A percentile compares a stretch with the other conserved stretches of the same genome.
These are phyloP conservation scores for Halcyon senegalensis DNA, from an alignment of 2,113 vertebrate species.

Conservation along the genomic window DNA sequence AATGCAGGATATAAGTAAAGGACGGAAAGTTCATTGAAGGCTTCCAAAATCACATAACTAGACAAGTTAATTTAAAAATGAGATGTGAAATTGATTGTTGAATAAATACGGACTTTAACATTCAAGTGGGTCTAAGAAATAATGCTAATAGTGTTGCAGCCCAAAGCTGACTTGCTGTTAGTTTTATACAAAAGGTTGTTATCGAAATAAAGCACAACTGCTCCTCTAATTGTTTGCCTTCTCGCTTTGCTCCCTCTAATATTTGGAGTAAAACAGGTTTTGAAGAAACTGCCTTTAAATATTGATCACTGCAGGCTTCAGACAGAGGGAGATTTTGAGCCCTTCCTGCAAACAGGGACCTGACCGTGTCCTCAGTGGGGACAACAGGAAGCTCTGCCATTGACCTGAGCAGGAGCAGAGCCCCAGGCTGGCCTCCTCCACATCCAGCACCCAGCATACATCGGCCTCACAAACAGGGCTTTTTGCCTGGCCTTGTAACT, in stretches of 20 bases:
- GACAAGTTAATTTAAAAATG: background rate
- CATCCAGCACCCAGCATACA: background rate
- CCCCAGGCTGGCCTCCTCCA: background rate
- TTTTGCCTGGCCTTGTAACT: background rate
- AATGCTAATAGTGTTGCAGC: background rate
- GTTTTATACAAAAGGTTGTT: background rate
- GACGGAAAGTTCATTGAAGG: background rate
- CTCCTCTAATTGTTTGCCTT: background rate
- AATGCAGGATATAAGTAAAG: background rate
- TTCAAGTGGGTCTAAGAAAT: background rate
- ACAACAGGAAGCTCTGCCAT: background rate
- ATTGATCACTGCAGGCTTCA: background rate
- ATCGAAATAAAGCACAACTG: background rate
- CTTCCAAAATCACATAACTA: background rate
- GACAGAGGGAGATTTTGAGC: background rate
- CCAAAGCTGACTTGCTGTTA: background rate
- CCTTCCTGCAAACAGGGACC: background rate
- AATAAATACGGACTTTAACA: background rate
- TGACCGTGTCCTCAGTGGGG: background rate
- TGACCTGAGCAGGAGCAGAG: background rate
- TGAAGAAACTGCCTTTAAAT: background rate
- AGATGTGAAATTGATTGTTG: background rate
- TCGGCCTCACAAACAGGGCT: fast-evolving
- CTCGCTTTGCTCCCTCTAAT: fast-evolving
- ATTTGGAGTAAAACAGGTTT: background rate